phyloP scores from a whole-genome alignment of 2,113 vertebrate species.

The Dromiciops gliroides region DNA sequence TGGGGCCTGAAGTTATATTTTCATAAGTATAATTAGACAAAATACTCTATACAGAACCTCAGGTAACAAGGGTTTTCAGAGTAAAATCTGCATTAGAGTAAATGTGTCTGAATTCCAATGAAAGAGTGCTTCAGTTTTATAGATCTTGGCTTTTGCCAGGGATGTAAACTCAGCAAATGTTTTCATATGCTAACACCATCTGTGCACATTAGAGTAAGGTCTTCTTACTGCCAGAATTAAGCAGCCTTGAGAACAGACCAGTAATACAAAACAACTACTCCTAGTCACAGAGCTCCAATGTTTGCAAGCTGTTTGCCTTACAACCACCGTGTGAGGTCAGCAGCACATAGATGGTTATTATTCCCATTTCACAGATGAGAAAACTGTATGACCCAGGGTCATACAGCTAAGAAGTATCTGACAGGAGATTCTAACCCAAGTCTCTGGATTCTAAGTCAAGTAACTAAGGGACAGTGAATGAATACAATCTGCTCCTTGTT shows the following conservation, averaged over 20 bases:
- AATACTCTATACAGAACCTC: background rate
- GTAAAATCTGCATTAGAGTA: slow-evolving; percentile 32
- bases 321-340: background rate
- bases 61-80: slow-evolving; percentile 26
- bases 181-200: slow-evolving; percentile 52
- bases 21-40: background rate
- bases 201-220: slow-evolving; percentile 55
- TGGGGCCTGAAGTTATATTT: background rate
- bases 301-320: background rate
- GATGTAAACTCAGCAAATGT: slow-evolving; percentile 34
- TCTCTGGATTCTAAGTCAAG: background rate
- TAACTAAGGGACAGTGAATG: background rate
- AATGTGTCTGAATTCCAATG: slow-evolving; percentile 54
- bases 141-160: slow-evolving; percentile 46
- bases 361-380: background rate
- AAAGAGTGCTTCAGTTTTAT: slow-evolving; percentile 5
- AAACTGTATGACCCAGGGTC: background rate
- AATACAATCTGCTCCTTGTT: slow-evolving; percentile 11
- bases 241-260: slow-evolving; percentile 33
- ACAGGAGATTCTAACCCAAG: background rate
- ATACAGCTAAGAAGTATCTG: background rate
- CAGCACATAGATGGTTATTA: background rate
- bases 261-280: background rate
- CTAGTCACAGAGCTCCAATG: background rate
- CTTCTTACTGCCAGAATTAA: background rate